Base-by-base conservation (phyloP, 2,888 invertebrate species). In the Leptopilina syphax region DNA sequence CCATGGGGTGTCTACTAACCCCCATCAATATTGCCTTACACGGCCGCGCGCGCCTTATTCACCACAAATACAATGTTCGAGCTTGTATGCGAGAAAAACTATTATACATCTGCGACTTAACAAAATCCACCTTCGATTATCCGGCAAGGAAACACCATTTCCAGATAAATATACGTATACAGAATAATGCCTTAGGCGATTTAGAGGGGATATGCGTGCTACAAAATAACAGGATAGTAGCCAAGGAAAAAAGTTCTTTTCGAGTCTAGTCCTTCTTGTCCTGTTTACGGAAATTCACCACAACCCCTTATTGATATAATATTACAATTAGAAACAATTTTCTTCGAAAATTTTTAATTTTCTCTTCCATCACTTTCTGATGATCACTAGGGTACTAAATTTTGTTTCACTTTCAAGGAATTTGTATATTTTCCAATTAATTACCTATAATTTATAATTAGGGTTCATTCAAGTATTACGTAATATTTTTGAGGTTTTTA, bases 141-240 rank as follows among this genome's bases (percentile, higher is more conserved):
- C 34, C 34, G 34, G 81, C 82, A 81, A 84, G 84, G 82, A 82
- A 79, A 67, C 44, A 65, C 79, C 65, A 18, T 78, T 10, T 50
- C 50, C 9, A 50, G 1, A 50, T 50, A 47, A 9, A 47, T 47
- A 47, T 47, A 47, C 1, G 8, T 50, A 50, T 50, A 78, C 47
- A 77, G 65, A 68, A 78, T 34, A 67, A 44, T 65, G 85, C 83
- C 81, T 80, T 80, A 65, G 83, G 88, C 90, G 88, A 89, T 90
- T 89, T 90, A 88, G 89, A 90, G 90, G 91, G 91, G 91, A 91
- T 91, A 88, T 89, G 88, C 87, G 87, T 85, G 84, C 85, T 87
- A 81, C 83, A 79, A 78, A 82, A 81, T 86, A 91, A 79, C 90
- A 91, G 91, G 91, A 79, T 82, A 79, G 82, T 88, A 91, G 89